Evolutionary conservation across 1,140 invertebrate genomes (phyloP), one percentile per base, ranked within the genome.

Genomic region (Drusus annulatus): DNA sequence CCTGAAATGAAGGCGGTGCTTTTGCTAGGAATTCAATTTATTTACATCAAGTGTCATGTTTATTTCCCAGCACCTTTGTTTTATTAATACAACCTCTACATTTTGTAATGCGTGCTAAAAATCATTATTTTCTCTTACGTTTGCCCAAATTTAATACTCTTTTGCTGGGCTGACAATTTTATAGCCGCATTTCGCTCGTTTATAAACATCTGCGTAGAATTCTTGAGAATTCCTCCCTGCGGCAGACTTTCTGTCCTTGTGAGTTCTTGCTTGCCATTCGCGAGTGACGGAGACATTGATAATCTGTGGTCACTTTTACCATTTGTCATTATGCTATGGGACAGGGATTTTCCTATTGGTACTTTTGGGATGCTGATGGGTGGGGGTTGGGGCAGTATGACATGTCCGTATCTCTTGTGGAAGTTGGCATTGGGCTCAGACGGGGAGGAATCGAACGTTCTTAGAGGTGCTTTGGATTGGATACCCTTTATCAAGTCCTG

Each of bases 341-440:
- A 81, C 36, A 83, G 85, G 6, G 87, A 87, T 79, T 87, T 87
- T 13, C 84, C 85, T 79, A 89, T 86, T 51, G 87, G 86, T 71
- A 88, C 86, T 88, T 90, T 91, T 16, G 89, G 90, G 85, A 88
- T 90, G 81, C 84, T 85, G 84, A 89, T 89, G 79, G 84, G 89
- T 80, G 86, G 90, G 81, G 88, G 89, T 87, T 87, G 87, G 68
- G 86, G 91, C 85, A 86, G 88, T 84, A 87, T 86, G 85, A 88
- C 90, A 86, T 89, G 88, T 86, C 88, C 87, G 86, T 91, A 89
- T 91, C 91, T 88, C 86, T 85, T 85, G 85, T 89, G 86, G 85
- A 90, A 90, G 81, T 88, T 88, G 84, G 88, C 87, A 85, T 90
- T 86, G 85, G 84, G 81, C 81, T 84, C 85, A 17, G 17, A 45